Evolutionary conservation across 2,797 vertebrate species (phyloP).

Genomic region (Halcyon badia): DNA sequence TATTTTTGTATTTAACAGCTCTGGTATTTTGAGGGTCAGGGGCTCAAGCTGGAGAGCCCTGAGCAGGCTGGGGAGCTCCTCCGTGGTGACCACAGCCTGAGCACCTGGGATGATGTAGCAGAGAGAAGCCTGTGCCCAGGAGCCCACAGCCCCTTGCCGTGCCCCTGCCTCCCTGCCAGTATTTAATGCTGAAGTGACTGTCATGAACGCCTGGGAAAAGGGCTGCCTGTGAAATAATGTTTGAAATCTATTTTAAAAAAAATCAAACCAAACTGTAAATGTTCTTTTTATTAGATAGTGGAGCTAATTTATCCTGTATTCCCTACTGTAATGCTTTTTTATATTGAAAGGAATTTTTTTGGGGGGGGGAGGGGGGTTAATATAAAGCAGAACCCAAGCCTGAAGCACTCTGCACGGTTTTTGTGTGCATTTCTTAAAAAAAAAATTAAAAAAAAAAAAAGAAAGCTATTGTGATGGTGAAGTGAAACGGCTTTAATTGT

Average conservation of each 20-base stretch:
- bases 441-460: constrained; percentile 54
- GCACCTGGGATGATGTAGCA: neutral
- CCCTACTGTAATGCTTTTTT: constrained; percentile 77
- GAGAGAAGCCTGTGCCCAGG: neutral
- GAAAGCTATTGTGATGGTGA: constrained; percentile 78
- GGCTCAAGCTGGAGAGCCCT: neutral
- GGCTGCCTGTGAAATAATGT: constrained; percentile 23
- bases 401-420: constrained; percentile 74
- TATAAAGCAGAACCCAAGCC: constrained; percentile 77
- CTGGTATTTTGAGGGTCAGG: neutral
- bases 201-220: constrained; percentile 47
- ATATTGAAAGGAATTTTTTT: constrained; percentile 68
- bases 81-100: neutral
- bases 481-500: constrained; percentile 71
- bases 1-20: constrained; percentile 1
- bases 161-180: neutral
- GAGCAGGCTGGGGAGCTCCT: neutral
- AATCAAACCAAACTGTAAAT: constrained; percentile 30
- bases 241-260: constrained; percentile 79
- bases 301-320: constrained; percentile 81
- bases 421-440: constrained; percentile 80
- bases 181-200: constrained; percentile 47
- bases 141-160: neutral
- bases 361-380: constrained; percentile 28
- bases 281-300: constrained; percentile 75